These are phyloP conservation scores for Brachylomia viminalis DNA, from an alignment of 2,888 invertebrate species.

Conservation along the genomic window DNA sequence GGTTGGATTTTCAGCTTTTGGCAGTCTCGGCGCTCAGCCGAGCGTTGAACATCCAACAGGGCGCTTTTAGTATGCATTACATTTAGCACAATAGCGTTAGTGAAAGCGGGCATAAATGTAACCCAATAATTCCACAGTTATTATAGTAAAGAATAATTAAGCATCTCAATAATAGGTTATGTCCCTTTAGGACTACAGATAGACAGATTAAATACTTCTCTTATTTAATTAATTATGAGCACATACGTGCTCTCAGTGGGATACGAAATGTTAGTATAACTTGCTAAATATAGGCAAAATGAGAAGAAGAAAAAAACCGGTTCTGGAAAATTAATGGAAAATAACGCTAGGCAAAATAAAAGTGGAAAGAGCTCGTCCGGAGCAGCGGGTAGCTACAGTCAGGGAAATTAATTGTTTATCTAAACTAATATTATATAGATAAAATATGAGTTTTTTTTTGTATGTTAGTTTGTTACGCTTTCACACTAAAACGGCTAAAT, in stretches of 20 bases:
- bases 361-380: too few species aligned
- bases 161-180: slow-evolving; percentile 12
- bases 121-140: not conserved
- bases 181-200: slow-evolving; percentile 3
- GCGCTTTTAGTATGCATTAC: not conserved
- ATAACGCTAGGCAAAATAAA: too few species aligned
- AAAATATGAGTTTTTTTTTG: too few species aligned
- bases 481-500: too few species aligned
- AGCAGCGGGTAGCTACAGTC: too few species aligned
- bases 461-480: too few species aligned
- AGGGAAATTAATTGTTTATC: too few species aligned
- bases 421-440: too few species aligned
- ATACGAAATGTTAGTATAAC: not conserved
- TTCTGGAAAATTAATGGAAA: too few species aligned
- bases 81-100: not conserved
- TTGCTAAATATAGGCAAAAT: not conserved
- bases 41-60: not conserved
- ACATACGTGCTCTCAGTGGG: slow-evolving; percentile 20
- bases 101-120: not conserved
- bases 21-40: too few species aligned
- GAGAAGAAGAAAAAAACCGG: too few species aligned
- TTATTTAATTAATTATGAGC: slow-evolving; percentile 44
- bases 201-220: slow-evolving; percentile 31
- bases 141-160: slow-evolving; percentile 1
- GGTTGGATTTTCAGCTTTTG: not conserved